These are phyloP conservation scores for Eupithecia abbreviata DNA, from an alignment of 2,888 invertebrate genomes.

Conservation along the genomic window DNA sequence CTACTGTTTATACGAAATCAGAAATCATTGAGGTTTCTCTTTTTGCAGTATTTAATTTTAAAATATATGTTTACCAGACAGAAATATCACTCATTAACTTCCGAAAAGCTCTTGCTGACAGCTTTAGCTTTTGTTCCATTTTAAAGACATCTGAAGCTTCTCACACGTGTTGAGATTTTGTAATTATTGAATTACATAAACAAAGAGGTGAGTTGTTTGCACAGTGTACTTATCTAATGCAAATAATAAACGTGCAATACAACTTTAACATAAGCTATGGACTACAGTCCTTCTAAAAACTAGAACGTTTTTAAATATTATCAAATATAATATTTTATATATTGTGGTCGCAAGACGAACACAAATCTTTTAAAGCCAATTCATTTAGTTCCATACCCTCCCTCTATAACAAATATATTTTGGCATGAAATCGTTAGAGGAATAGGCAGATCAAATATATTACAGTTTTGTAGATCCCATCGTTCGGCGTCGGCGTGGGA, in stretches of 20 bases:
- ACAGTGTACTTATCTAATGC: background rate
- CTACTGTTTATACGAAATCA: conserved; percentile 13
- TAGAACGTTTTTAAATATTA: background rate
- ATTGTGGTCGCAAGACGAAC: background rate
- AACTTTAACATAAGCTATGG: background rate
- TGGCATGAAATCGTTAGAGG: conserved; percentile 2
- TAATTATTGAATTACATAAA: conserved; percentile 18
- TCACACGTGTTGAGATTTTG: conserved; percentile 35
- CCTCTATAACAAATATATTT: background rate
- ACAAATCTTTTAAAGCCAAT: background rate
- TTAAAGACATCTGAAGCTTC: conserved; percentile 39
- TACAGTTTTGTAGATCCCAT: conserved; percentile 66
- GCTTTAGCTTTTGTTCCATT: conserved; percentile 41
- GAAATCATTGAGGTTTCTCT: conserved; percentile 1
- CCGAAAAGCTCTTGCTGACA: conserved; percentile 41
- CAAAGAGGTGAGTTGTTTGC: conserved; percentile 2
- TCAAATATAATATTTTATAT: too few species aligned
- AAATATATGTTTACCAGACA: conserved; percentile 38
- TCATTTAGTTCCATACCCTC: background rate
- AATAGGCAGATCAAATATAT: conserved; percentile 50
- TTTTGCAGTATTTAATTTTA: conserved; percentile 19
- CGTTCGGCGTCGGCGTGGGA: conserved; percentile 72
- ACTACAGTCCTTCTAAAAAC: background rate
- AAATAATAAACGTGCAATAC: background rate
- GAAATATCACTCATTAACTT: conserved; percentile 41